Base-by-base conservation (phyloP, 2,113 vertebrate genomes). In the Trinectes maculatus region DNA sequence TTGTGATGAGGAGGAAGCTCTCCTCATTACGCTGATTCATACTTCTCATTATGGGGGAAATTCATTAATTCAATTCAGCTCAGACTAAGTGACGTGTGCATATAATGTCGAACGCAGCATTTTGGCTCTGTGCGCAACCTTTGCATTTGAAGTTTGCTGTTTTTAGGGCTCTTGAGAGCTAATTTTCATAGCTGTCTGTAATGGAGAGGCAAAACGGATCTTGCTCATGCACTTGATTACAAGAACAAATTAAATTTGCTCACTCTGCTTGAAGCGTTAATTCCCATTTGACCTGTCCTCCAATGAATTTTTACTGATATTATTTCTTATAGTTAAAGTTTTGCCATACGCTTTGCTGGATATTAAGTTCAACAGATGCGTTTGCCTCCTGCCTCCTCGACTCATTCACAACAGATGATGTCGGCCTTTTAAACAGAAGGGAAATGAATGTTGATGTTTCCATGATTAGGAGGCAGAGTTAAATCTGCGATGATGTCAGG, bases 231-330 rank as follows among this genome's bases (percentile, higher is more conserved):
- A 31, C 43, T 61, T 47, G 64, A 77, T 80, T 55, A 78, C 11
- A 26, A 19, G 40, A 72, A 66, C 31, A 40, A 78, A 80, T 83
- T 79, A 66, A 53, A 74, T 61, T 47, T 49, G 1, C 36, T 19
- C 18, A 39, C 22, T 33, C 48, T 26, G 29, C 72, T 69, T 21
- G 16, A 46, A 69, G 72, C 46, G 2, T 42, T 55, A 51, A 77
- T 70, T 84, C 79, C 66, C 73, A 59, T 78, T 82, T 29, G 48
- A 71, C 62, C 62, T 54, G 36, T 71, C 65, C 60, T 77, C 53
- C 9, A 22, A 69, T 75, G 43, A 40, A 53, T 64, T 57, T 42
- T 11, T 3, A 36, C 56, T 54, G 49, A 66, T 71, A 77, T 54
- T 0, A 39, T 40, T 68, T 60, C 34, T 24, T 54, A 33, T 1